Conservation (phyloP, 1,140 invertebrate species). For the Panonychus citri region DNA sequence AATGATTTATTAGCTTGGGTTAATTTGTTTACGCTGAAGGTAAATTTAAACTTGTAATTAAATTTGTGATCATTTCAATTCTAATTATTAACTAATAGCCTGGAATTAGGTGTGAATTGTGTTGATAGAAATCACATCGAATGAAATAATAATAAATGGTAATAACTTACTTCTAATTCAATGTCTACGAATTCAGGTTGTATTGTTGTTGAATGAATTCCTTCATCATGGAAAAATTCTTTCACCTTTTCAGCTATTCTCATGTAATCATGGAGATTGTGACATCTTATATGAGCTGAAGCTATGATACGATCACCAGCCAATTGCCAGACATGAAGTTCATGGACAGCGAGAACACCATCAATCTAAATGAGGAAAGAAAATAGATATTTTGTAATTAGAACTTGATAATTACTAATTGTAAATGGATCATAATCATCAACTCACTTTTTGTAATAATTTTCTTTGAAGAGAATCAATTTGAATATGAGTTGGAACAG, state of each 20-base stretch:
- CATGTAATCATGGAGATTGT: slow-evolving; percentile 28
- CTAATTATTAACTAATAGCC: no score
- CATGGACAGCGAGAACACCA: slow-evolving; percentile 31
- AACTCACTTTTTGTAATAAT: slow-evolving; percentile 22
- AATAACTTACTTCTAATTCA: slow-evolving; percentile 5
- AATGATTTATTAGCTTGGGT: no score
- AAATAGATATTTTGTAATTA: not conserved
- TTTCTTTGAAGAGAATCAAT: slow-evolving; percentile 25
- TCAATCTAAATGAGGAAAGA: slow-evolving; percentile 21
- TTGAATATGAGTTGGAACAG: slow-evolving; percentile 31
- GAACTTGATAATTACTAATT: no score
- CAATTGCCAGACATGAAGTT: slow-evolving; percentile 35
- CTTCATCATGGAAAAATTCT: slow-evolving; percentile 37
- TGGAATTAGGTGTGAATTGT: no score
- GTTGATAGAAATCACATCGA: no score
- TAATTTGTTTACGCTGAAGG: no score
- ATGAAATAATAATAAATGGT: no score
- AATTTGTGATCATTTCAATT: no score
- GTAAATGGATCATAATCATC: no score
- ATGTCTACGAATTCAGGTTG: slow-evolving; percentile 29
- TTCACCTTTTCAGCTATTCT: slow-evolving; percentile 57
- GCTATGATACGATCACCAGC: slow-evolving; percentile 31
- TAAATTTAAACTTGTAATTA: no score
- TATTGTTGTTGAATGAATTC: slow-evolving; percentile 34
- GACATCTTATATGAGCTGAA: slow-evolving; percentile 30